phyloP scores from a whole-genome alignment of 2,113 vertebrate species.

The Apaloderma vittatum region DNA sequence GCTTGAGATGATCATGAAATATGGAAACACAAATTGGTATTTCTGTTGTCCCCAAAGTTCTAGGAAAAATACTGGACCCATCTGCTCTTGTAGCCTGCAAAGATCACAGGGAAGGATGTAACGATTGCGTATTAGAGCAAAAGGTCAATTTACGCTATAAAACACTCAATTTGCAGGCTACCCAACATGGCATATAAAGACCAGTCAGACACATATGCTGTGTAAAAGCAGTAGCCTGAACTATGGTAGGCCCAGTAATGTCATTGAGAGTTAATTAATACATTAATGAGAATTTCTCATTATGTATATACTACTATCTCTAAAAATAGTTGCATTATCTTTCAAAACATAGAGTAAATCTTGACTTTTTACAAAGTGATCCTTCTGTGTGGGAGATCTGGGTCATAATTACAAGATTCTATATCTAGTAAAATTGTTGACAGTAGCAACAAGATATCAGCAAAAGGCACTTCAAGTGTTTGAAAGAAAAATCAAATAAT shows the following conservation, averaged over 20 bases:
- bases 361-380: not conserved
- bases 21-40: not conserved
- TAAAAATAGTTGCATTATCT: not conserved
- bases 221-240: not conserved
- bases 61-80: not conserved
- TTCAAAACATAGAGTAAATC: not conserved
- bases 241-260: not conserved
- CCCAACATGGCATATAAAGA: not conserved
- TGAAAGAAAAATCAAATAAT: not conserved
- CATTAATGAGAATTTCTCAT: not conserved
- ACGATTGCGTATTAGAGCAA: not conserved
- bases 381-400: not conserved
- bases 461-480: not conserved
- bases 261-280: not conserved
- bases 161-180: not conserved
- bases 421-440: not conserved
- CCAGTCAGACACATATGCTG: fast-evolving
- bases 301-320: not conserved
- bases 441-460: not conserved
- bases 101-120: not conserved
- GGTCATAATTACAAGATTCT: not conserved
- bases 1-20: not conserved
- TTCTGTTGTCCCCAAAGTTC: not conserved
- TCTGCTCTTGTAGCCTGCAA: not conserved
- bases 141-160: not conserved